Evolutionary conservation across 2,888 invertebrate genomes (phyloP), one percentile per base, ranked within the genome.

Genomic region (Dastarcus helophoroides): DNA sequence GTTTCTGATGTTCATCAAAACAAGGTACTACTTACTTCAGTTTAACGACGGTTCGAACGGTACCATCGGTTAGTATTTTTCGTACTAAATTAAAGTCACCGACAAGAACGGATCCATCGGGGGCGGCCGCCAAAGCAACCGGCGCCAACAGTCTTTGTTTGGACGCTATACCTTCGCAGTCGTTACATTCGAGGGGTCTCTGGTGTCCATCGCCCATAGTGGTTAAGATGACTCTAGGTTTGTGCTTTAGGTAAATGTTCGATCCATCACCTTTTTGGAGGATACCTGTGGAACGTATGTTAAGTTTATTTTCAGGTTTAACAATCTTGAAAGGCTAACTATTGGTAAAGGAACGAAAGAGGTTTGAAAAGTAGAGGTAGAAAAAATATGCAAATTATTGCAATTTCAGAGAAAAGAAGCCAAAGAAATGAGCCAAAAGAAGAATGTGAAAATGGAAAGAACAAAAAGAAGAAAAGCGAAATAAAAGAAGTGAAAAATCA

Each of bases 211-310:
- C 89, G 6, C 91, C 93, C 80, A 93, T 82, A 0, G 86, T 76
- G 2, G 91, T 90, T 26, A 88, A 69, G 39, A 94, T 85, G 8
- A 93, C 83, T 23, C 89, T 71, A 0, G 93, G 93, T 52, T 90
- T 85, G 56, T 94, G 86, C 47, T 85, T 90, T 48, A 97, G 63
- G 58, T 93, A 94, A 36, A 93, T 85, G 50, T 91, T 93, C 0
- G 91, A 85, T 7, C 97, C 97, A 51, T 97, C 95, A 14, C 97
- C 97, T 57, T 94, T 93, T 64, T 97, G 94, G 1, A 97, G 68
- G 38, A 97, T 93, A 15, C 93, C 83, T 82, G 56, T 5, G 56
- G n/a, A n/a, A 57, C 38, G 36, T 35, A 36, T 10, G 22, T 14
- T 23, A n/a, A n/a, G n/a, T n/a, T n/a, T n/a, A n/a, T n/a, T n/a